Conservation (phyloP, 1,140 invertebrate genomes). For the Choristoneura fumiferana region DNA sequence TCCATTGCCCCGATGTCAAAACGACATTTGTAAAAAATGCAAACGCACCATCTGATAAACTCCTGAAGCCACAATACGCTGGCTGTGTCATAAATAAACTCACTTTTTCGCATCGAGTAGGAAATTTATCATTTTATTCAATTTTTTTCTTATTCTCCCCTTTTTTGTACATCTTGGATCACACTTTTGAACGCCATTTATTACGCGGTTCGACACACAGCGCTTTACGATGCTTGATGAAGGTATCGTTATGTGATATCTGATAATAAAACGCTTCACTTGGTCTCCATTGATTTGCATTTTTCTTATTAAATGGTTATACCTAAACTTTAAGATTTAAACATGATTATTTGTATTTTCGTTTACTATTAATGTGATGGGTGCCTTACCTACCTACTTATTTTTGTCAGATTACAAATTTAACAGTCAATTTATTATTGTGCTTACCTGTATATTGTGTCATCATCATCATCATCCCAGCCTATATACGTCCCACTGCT, state of each 20-base stretch:
- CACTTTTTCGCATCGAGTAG: slow-evolving; percentile 58
- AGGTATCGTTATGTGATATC: slow-evolving; percentile 62
- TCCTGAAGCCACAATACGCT: slow-evolving; percentile 44
- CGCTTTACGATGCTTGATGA: slow-evolving; percentile 53
- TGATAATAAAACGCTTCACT: slow-evolving; percentile 64
- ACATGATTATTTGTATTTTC: too few species aligned
- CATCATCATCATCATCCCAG: too few species aligned
- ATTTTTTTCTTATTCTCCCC: slow-evolving; percentile 51
- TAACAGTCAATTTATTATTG: too few species aligned
- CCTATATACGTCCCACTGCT: too few species aligned
- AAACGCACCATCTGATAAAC: slow-evolving; percentile 57
- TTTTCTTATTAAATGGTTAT: slow-evolving; percentile 19
- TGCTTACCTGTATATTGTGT: too few species aligned
- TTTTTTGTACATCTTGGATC: slow-evolving; percentile 68
- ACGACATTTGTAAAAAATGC: slow-evolving; percentile 46
- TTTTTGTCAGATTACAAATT: too few species aligned
- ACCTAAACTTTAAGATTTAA: slow-evolving; percentile 27
- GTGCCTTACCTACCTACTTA: too few species aligned
- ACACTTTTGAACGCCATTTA: slow-evolving; percentile 71
- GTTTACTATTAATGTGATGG: too few species aligned
- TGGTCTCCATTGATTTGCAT: slow-evolving; percentile 48
- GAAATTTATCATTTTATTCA: slow-evolving; percentile 69
- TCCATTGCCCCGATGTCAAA: slow-evolving; percentile 36
- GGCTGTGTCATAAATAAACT: slow-evolving; percentile 70
- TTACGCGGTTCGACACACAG: slow-evolving; percentile 56